Base-by-base conservation (phyloP, 2,888 invertebrate genomes). In the Lasioglossum morio region DNA sequence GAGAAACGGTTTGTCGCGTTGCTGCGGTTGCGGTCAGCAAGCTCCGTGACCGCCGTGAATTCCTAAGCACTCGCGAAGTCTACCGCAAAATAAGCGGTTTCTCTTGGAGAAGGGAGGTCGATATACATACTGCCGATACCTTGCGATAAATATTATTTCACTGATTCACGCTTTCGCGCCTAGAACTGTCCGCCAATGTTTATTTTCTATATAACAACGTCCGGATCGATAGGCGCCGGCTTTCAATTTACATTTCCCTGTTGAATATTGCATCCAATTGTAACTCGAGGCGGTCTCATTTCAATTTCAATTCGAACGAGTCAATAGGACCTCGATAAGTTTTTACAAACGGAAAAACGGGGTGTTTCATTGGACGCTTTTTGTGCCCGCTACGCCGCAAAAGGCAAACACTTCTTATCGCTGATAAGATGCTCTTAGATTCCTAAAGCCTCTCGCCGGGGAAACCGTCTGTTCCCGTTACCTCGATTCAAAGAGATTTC, bases 1-100 rank as follows among this genome's bases (percentile, higher is more conserved):
- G 72, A 85, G 53, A n/a, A 60, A 74, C 60, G 80, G 70, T 84
- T 86, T 30, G 27, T 70, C 12, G 46, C 46, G 30, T 53, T 53
- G 40, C 57, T 34, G 75, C 53, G 84, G 75, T 78, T 70, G 72
- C 74, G 40, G 75, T 70, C 57, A 53, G 53, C 53, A 37, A 84
- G 70, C 73, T 80, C 27, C n/a, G 60, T 14, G n/a, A 84, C 85
- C 85, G 72, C 53, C 78, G 43, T 72, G 60, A 73, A 84, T 81
- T 69, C 48, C 72, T 72, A 48, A 70, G 23, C 46, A 19, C 78
- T 85, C 23, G 60, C 14, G 5, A 76, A 75, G 48, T 76, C 77
- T 43, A 78, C 75, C 77, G 53, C 85, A 70, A 70, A 76, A 46
- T 40, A 72, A 81, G 60, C 76, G 53, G 48, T 37, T 78, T 5